These are phyloP conservation scores for Habroteleia sp. DNA, from an alignment of 2,888 invertebrate genomes.

Conservation along the genomic window DNA sequence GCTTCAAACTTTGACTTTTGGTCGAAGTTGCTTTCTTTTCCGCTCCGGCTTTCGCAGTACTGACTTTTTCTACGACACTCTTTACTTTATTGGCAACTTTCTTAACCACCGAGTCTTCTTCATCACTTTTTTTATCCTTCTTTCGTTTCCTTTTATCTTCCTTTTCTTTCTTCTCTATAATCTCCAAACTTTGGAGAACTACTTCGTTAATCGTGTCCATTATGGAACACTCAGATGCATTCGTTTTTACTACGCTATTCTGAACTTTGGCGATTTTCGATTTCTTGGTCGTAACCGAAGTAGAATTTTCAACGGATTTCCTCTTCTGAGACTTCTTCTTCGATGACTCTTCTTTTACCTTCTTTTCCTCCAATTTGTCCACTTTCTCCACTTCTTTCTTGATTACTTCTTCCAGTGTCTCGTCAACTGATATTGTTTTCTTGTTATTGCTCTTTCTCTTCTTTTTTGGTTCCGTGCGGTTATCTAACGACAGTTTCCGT, in stretches of 20 bases:
- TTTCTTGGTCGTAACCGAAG: conserved; percentile 70
- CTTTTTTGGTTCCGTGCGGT: conserved; percentile 71
- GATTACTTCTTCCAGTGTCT: conserved; percentile 34
- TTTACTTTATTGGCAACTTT: conserved; percentile 81
- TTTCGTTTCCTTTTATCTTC: conserved; percentile 60
- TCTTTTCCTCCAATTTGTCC: conserved; percentile 17
- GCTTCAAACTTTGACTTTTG: no score
- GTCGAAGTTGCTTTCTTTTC: no score
- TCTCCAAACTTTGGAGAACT: conserved; percentile 76
- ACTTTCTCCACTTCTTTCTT: conserved; percentile 69
- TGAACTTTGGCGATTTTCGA: conserved; percentile 74
- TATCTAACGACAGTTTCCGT: conserved; percentile 82
- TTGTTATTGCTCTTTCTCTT: conserved; percentile 36
- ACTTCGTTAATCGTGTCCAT: conserved; percentile 79
- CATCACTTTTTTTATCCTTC: conserved; percentile 69
- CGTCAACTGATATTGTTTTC: conserved; percentile 20
- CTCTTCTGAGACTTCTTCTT: conserved; percentile 51
- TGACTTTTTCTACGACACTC: conserved; percentile 72
- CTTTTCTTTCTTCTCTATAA: conserved; percentile 73
- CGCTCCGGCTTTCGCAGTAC: conserved; percentile 10
- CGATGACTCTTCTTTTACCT: conserved; percentile 11
- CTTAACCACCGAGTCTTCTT: conserved; percentile 69
- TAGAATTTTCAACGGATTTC: conserved; percentile 62
- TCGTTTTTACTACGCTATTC: conserved; percentile 61
- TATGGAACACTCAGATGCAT: conserved; percentile 75